Evolutionary conservation across 64 coral and sea anemone genomes (phyloP).

Genomic region (Montipora capricornis): DNA sequence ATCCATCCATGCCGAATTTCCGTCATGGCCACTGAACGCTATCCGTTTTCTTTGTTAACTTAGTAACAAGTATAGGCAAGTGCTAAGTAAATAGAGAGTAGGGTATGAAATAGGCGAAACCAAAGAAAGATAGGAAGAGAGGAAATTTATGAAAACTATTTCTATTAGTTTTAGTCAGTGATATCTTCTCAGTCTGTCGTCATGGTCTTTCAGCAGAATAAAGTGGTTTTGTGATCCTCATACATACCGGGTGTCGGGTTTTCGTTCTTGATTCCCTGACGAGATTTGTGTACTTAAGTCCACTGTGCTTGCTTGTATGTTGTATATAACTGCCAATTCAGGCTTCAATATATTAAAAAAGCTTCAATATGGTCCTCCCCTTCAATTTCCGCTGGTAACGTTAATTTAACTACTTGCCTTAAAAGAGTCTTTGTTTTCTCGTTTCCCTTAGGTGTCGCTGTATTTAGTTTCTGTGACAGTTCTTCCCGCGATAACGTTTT

Average conservation of each 20-base stretch:
- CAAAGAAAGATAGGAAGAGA: no score
- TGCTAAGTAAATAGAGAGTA: no score
- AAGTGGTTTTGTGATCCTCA: not conserved
- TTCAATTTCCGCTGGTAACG: constrained; percentile 56
- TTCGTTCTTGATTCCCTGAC: not conserved
- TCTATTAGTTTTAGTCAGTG: not conserved
- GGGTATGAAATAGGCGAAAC: no score
- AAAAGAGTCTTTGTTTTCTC: constrained; percentile 15
- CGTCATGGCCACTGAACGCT: no score
- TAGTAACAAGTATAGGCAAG: no score
- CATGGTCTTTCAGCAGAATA: no score
- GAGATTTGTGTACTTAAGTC: not conserved
- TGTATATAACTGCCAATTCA: not conserved
- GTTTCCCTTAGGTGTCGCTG: constrained; percentile 20
- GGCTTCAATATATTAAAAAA: constrained; percentile 17
- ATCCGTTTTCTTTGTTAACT: no score
- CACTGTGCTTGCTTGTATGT: not conserved
- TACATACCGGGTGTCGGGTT: not conserved
- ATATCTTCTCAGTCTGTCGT: not conserved
- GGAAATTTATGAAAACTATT: no score
- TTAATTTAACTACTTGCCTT: constrained; percentile 16
- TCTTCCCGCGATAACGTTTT: not conserved
- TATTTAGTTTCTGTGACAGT: constrained; percentile 43
- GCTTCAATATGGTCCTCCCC: constrained; percentile 20
- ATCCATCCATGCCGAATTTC: no score